Conservation (phyloP, 2,113 vertebrate genomes). For the Cygnus atratus region DNA sequence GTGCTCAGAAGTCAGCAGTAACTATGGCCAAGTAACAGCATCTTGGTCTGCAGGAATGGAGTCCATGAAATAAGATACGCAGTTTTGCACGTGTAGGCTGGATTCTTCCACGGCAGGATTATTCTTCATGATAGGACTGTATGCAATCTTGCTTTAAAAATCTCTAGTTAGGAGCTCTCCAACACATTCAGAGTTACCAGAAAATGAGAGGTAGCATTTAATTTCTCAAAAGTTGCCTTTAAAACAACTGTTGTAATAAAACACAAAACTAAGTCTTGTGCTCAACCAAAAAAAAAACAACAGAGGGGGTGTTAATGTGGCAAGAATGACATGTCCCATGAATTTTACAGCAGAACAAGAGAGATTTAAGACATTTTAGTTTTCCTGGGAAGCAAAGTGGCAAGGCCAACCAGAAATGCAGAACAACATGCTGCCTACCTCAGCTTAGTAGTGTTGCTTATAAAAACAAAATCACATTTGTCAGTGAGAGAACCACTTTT, state of each 20-base stretch:
- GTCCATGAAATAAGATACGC: background rate
- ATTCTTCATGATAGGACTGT: background rate
- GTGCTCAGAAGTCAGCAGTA: background rate
- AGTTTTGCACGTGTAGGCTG: background rate
- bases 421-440: background rate
- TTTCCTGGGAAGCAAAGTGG: background rate
- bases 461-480: background rate
- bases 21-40: background rate
- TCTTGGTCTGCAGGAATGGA: background rate
- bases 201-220: background rate
- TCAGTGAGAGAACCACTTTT: background rate
- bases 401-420: background rate
- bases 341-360: background rate
- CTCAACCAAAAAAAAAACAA: background rate
- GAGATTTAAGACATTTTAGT: background rate
- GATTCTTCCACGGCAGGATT: background rate
- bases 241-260: background rate
- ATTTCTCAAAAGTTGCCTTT: background rate
- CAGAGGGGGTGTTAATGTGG: background rate
- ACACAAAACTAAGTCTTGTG: background rate
- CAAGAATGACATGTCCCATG: background rate
- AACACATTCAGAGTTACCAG: background rate
- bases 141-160: background rate
- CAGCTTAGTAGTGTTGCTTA: background rate
- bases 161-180: background rate